These are phyloP conservation scores for Cheilosia vulpina DNA, from an alignment of 2,888 invertebrate species.

Conservation along the genomic window DNA sequence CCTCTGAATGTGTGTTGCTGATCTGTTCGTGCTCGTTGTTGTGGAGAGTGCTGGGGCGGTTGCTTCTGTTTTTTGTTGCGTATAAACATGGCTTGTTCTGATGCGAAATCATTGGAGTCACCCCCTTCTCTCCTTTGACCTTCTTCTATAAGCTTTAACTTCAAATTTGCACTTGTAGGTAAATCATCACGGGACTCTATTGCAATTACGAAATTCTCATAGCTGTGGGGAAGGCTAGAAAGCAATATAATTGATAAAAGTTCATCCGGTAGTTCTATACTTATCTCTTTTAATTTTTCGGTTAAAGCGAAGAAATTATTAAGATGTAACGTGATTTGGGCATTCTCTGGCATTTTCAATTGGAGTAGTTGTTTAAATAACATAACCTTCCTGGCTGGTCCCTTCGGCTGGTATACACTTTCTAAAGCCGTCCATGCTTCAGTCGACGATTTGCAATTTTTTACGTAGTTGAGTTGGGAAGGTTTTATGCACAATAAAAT, in stretches of 20 bases:
- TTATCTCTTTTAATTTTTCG: too few relatives aligned
- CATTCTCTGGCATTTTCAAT: conserved; percentile 4
- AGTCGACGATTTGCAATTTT: conserved; percentile 39
- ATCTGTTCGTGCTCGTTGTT: not conserved
- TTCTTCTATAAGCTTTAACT: conserved; percentile 2
- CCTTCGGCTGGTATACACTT: conserved; percentile 46
- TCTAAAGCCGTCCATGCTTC: conserved; percentile 51
- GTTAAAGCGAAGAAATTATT: conserved; percentile 2
- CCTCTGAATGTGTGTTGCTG: not conserved
- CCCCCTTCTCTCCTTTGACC: not conserved
- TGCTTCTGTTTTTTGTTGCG: conserved; percentile 1
- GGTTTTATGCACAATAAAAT: conserved; percentile 17
- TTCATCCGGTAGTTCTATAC: too few relatives aligned
- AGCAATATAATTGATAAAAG: conserved; percentile 34
- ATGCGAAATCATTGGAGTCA: not conserved
- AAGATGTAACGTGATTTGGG: not conserved
- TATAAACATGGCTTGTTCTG: conserved; percentile 3
- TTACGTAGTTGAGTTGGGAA: conserved; percentile 19
- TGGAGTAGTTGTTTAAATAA: conserved; percentile 56
- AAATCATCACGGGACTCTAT: conserved; percentile 23
- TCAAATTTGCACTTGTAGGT: conserved; percentile 10
- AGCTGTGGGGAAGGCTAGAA: conserved; percentile 25
- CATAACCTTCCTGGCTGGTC: conserved; percentile 50
- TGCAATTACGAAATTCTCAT: conserved; percentile 35
- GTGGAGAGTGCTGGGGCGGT: conserved; percentile 2